A percentile compares a stretch with the other conserved stretches of the same genome.
Evolutionary conservation across 2,888 invertebrate genomes (phyloP).

Genomic region (Meteorus colon): DNA sequence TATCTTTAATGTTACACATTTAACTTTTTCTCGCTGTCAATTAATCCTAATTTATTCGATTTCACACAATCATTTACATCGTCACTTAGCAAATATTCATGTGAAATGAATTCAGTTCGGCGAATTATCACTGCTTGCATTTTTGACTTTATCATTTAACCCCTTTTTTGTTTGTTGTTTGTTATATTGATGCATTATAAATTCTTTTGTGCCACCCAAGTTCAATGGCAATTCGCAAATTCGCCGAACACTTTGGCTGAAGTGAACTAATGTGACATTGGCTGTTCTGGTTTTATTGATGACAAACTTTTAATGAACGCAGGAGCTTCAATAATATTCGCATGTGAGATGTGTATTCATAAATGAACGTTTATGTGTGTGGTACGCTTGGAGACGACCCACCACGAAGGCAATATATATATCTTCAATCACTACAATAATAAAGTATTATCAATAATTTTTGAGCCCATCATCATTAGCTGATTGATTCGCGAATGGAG

Average conservation of each 20-base stretch:
- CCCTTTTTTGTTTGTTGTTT: background rate
- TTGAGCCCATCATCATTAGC: background rate
- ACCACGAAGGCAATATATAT: background rate
- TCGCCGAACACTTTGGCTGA: constrained; percentile 36
- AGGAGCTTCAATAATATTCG: background rate
- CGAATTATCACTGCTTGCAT: background rate
- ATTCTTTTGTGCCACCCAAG: constrained; percentile 25
- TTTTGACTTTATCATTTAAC: constrained; percentile 16
- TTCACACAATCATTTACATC: background rate
- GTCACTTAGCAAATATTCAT: constrained; percentile 10
- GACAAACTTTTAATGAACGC: background rate
- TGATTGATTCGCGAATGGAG: background rate
- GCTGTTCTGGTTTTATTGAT: constrained; percentile 11
- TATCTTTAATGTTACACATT: background rate
- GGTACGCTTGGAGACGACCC: background rate
- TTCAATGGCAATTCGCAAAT: constrained; percentile 39
- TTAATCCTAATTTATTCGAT: constrained; percentile 6
- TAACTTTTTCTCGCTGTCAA: background rate
- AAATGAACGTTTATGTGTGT: background rate
- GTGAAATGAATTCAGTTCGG: background rate
- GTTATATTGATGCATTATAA: constrained; percentile 5
- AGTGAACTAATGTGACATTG: constrained; percentile 40
- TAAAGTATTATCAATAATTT: background rate
- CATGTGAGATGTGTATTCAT: too few species aligned
- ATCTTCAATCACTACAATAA: background rate